Conservation (phyloP, 2,797 vertebrate species). For the Ammospiza maritima region DNA sequence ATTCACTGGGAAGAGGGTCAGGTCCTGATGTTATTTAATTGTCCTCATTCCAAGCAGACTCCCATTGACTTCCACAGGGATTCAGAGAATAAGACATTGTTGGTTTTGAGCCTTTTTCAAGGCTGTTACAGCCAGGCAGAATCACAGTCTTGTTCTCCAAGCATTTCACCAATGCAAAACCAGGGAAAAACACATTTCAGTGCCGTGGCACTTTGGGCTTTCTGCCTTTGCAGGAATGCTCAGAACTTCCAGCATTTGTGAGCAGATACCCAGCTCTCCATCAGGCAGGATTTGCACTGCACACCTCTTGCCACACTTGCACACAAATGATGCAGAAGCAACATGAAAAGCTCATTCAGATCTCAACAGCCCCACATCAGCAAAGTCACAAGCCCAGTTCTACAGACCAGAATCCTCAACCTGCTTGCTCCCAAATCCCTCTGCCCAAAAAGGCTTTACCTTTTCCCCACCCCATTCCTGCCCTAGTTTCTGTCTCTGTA, state of each 20-base stretch:
- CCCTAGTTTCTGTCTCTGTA: neutral
- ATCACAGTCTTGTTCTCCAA: neutral
- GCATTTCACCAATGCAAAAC: neutral
- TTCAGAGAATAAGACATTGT: neutral
- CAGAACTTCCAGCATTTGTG: neutral
- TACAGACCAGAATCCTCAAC: neutral
- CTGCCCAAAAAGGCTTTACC: neutral
- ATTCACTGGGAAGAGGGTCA: neutral
- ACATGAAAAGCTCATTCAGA: neutral
- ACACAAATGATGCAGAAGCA: neutral
- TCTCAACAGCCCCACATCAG: neutral
- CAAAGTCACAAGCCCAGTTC: neutral
- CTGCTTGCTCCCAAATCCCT: neutral
- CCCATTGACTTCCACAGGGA: neutral
- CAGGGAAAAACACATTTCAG: neutral
- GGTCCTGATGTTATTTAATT: neutral
- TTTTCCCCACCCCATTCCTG: neutral
- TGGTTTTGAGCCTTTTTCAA: neutral
- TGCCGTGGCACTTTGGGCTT: rapidly evolving
- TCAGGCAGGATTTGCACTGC: neutral
- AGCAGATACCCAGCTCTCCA: neutral
- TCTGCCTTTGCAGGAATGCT: neutral
- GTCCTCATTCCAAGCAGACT: neutral
- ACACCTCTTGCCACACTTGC: neutral
- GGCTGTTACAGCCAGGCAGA: neutral